A percentile compares a stretch with the other conserved stretches of the same genome.
These are phyloP conservation scores for Ptychoptera albimana DNA, from an alignment of 2,888 invertebrate species.

Conservation along the genomic window DNA sequence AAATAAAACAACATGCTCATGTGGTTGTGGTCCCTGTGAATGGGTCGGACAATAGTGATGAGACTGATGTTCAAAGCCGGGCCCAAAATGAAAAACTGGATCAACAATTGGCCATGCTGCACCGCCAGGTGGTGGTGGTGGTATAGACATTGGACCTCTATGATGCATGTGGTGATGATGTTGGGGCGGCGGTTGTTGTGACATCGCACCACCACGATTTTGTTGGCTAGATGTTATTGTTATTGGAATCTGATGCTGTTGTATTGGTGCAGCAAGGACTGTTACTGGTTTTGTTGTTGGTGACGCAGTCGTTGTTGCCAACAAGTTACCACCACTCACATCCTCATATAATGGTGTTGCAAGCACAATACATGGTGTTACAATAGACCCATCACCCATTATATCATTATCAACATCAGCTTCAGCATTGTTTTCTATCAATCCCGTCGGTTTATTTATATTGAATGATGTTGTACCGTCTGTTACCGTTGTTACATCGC, in stretches of 20 bases:
- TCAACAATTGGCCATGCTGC: conserved; percentile 31
- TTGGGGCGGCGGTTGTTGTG: conserved; percentile 34
- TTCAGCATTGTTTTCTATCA: no score
- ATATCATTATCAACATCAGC: no score
- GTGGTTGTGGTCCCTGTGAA: conserved; percentile 21
- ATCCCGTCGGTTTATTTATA: no score
- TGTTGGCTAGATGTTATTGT: conserved; percentile 31
- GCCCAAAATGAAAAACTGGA: conserved; percentile 41
- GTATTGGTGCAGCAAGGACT: conserved; percentile 33
- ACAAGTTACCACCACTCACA: no score
- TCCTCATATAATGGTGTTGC: no score
- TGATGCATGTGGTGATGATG: conserved; percentile 37
- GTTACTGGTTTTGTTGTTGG: not conserved
- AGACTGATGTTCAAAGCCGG: conserved; percentile 37
- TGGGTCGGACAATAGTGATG: conserved; percentile 31
- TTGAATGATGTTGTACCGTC: no score
- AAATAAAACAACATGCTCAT: conserved; percentile 51
- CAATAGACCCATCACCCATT: no score
- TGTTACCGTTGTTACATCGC: no score
- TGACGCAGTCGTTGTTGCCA: no score
- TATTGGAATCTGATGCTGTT: conserved; percentile 31
- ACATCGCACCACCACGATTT: conserved; percentile 31
- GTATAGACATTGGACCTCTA: conserved; percentile 32
- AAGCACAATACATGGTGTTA: no score
- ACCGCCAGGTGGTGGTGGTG: conserved; percentile 21